Evolutionary conservation across 2,113 vertebrate genomes (phyloP).

Genomic region (Rafetus swinhoei): DNA sequence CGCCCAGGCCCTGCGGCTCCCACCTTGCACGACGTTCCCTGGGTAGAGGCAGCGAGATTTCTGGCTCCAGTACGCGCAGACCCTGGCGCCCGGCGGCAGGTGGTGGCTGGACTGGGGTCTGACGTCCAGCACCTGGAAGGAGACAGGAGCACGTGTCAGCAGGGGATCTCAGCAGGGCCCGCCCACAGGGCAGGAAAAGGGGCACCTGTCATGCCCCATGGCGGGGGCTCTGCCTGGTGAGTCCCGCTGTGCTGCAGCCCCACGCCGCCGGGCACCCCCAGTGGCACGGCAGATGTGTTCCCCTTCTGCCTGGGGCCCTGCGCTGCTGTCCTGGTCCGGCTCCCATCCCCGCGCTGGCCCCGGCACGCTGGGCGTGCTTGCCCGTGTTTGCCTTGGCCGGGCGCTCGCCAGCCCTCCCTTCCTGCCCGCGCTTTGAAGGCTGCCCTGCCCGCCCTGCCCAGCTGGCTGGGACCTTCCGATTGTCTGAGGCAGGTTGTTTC

Average conservation of each 20-base stretch:
- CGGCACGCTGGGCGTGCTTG: not conserved
- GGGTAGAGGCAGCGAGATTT: slow-evolving; percentile 95
- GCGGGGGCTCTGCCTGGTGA: too few relatives aligned
- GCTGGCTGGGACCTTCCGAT: not conserved
- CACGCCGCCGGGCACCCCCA: too few relatives aligned
- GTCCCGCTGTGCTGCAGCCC: not conserved
- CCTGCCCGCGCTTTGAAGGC: not conserved
- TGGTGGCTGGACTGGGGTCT: slow-evolving; percentile 85
- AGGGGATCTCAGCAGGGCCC: not conserved
- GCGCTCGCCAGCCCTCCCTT: not conserved
- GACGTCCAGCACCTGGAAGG: slow-evolving; percentile 88
- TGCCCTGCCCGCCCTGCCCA: not conserved
- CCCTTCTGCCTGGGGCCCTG: not conserved
- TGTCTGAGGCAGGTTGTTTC: not conserved
- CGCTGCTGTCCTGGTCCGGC: not conserved
- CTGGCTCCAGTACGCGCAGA: slow-evolving; percentile 97
- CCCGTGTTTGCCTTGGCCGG: not conserved
- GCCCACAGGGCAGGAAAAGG: not conserved
- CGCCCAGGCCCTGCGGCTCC: not conserved
- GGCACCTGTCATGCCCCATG: not conserved
- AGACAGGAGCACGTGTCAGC: not conserved
- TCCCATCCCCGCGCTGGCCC: not conserved
- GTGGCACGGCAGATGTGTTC: too few relatives aligned
- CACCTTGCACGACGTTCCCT: slow-evolving; percentile 90
- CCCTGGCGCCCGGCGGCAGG: slow-evolving; percentile 87